Evolutionary conservation across 2,113 vertebrate species (phyloP).

Genomic region (Upupa epops): DNA sequence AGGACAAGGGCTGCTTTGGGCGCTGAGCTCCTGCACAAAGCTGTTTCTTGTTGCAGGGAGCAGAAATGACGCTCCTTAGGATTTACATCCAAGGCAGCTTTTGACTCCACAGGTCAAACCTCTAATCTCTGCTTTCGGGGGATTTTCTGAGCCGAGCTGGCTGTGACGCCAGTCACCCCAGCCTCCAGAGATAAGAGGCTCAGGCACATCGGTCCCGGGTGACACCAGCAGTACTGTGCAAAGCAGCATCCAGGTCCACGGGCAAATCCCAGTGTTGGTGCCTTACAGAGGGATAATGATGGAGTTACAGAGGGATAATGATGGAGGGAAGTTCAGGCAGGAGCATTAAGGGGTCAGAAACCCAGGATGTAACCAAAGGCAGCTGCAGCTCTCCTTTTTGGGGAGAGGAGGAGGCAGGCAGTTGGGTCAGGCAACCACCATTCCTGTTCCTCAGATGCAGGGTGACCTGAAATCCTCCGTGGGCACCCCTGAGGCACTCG

Average conservation of each 20-base stretch:
- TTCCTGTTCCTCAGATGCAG: rapidly evolving
- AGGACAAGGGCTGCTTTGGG: neutral
- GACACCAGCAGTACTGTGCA: neutral
- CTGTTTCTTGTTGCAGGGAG: neutral
- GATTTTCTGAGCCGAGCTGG: neutral
- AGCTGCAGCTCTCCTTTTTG: neutral
- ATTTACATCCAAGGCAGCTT: conserved; percentile 22
- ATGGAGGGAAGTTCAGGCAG: neutral
- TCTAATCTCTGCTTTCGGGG: conserved; percentile 38
- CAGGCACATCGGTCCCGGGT: rapidly evolving
- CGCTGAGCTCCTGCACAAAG: neutral
- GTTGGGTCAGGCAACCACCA: rapidly evolving
- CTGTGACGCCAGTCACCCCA: too few species aligned
- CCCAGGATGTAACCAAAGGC: rapidly evolving
- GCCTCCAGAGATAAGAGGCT: neutral
- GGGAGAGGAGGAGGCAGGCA: neutral
- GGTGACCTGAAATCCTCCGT: rapidly evolving
- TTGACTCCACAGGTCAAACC: neutral
- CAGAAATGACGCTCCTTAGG: neutral
- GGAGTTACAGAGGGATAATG: rapidly evolving
- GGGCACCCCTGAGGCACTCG: rapidly evolving
- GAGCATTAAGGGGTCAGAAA: neutral
- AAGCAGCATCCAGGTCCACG: neutral
- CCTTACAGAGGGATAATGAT: rapidly evolving
- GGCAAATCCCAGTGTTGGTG: neutral